Percentiles rank a stretch among this genome's conserved stretches.
Evolutionary conservation across 2,888 invertebrate genomes (phyloP).

Genomic region (Drosophila ochracea): DNA sequence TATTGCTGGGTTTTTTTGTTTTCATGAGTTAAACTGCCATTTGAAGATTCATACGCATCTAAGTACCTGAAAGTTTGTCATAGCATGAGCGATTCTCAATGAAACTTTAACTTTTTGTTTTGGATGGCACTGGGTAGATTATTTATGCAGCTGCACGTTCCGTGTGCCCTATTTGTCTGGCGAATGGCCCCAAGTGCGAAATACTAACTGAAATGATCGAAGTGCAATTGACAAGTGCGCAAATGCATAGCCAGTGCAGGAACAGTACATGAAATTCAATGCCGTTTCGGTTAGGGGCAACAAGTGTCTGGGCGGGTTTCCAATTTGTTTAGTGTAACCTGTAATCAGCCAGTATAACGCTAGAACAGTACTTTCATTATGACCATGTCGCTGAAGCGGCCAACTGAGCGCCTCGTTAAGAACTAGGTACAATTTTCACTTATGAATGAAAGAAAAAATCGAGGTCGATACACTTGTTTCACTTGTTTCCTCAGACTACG

Average conservation of each 20-base stretch:
- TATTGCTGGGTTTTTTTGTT: constrained; percentile 18
- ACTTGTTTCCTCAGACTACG: constrained; percentile 1
- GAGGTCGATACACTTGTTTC: constrained; percentile 76
- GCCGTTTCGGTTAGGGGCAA: constrained; percentile 43
- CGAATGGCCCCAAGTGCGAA: constrained; percentile 39
- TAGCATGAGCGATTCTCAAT: constrained; percentile 29
- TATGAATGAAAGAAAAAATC: constrained; percentile 50
- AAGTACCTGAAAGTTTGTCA: constrained; percentile 12
- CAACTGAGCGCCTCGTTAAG: constrained; percentile 40
- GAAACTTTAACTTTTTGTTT: constrained; percentile 16
- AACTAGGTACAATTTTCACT: constrained; percentile 25
- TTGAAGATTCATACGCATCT: constrained; percentile 10
- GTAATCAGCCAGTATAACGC: constrained; percentile 23
- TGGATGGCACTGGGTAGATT: constrained; percentile 8
- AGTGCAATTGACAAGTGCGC: constrained; percentile 76
- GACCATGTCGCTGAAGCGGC: constrained; percentile 20
- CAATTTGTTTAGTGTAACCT: constrained; percentile 53
- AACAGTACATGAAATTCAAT: constrained; percentile 61
- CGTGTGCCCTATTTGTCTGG: constrained; percentile 58
- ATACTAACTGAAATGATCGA: constrained; percentile 39
- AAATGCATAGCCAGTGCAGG: constrained; percentile 57
- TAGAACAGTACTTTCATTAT: constrained; percentile 18
- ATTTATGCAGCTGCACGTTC: constrained; percentile 81
- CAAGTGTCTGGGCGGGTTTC: constrained; percentile 58
- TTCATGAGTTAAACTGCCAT: constrained; percentile 4